Percentiles rank a stretch among this genome's conserved stretches.
These are phyloP conservation scores for Heterohyrax brucei DNA, from an alignment of 2,797 vertebrate genomes.

Conservation along the genomic window DNA sequence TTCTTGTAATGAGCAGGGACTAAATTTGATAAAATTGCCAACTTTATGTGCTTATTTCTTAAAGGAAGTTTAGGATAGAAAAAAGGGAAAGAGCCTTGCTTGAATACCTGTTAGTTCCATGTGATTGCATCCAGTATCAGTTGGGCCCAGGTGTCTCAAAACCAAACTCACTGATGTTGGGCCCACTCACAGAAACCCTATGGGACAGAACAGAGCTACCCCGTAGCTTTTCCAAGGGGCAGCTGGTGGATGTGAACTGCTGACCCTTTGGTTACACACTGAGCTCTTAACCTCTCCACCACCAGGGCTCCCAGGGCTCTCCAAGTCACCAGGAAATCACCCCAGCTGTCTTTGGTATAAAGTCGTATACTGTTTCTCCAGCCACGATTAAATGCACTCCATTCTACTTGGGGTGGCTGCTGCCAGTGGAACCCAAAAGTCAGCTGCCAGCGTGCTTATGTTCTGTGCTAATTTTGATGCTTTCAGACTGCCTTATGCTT, in stretches of 20 bases:
- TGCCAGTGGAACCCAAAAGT: neutral
- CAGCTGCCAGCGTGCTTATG: neutral
- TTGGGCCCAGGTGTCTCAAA: neutral
- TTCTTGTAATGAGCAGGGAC: neutral
- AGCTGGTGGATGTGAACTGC: too few species aligned
- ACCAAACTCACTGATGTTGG: too few species aligned
- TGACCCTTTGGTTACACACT: too few species aligned
- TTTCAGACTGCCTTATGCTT: neutral
- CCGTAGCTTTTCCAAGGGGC: too few species aligned
- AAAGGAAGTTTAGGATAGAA: neutral
- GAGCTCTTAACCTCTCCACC: too few species aligned
- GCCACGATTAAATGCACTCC: neutral
- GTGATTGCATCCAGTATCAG: neutral
- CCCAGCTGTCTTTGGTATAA: neutral
- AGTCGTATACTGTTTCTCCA: neutral
- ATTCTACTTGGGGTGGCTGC: conserved; percentile 1
- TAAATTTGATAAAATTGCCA: neutral
- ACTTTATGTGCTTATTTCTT: neutral
- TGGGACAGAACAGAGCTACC: too few species aligned
- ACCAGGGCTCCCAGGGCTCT: neutral
- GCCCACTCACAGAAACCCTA: too few species aligned
- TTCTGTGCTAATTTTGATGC: neutral
- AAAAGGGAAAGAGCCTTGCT: neutral
- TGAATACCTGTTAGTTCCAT: neutral
- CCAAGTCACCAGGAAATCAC: neutral